A percentile compares a stretch with the other conserved stretches of the same genome.
Evolutionary conservation across 2,888 invertebrate genomes (phyloP).

Genomic region (Aplocera efformata): DNA sequence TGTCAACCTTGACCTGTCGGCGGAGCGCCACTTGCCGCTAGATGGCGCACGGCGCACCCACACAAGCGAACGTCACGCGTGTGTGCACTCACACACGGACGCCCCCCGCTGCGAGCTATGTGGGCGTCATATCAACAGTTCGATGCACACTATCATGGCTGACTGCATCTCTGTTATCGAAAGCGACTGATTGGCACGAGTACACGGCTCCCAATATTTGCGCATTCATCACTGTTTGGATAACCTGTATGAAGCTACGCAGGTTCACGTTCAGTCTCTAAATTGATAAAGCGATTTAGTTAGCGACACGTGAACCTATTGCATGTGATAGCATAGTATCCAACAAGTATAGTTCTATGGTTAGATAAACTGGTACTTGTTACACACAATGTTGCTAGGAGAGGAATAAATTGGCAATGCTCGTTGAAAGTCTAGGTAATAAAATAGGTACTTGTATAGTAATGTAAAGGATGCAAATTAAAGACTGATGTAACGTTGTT

Average conservation of each 20-base stretch:
- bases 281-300: no score
- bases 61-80: slow-evolving; percentile 35
- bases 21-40: slow-evolving; percentile 51
- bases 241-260: slow-evolving; percentile 6
- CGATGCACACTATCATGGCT: slow-evolving; percentile 44
- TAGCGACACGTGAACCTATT: no score
- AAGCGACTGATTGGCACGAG: slow-evolving; percentile 52
- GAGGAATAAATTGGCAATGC: slow-evolving; percentile 15
- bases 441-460: no score
- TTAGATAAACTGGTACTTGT: not conserved
- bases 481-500: not conserved
- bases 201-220: slow-evolving; percentile 34
- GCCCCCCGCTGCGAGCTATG: slow-evolving; percentile 32
- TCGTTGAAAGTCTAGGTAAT: no score
- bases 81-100: slow-evolving; percentile 58
- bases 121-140: slow-evolving; percentile 45
- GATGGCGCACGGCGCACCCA: slow-evolving; percentile 62
- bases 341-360: no score
- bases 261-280: no score
- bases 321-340: no score
- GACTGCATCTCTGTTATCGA: slow-evolving; percentile 48
- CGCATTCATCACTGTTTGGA: slow-evolving; percentile 17
- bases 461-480: no score
- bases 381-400: slow-evolving; percentile 15
- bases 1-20: slow-evolving; percentile 69